Base-by-base conservation (phyloP, 2,888 invertebrate genomes). In the Bhutanitis thaidina region DNA sequence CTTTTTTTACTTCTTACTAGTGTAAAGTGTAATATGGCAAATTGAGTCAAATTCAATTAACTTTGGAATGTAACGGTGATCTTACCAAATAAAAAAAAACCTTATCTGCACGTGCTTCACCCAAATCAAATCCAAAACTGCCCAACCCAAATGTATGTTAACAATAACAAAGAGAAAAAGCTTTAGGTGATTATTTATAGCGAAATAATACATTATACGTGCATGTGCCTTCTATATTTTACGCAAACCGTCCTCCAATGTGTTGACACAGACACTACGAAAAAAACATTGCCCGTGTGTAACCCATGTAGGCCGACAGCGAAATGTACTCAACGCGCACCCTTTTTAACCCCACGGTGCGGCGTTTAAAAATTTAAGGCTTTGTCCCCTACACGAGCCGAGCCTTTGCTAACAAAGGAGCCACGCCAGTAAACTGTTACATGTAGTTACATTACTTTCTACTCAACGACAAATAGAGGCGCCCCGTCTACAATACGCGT, bases 321-420 rank as follows among this genome's bases (percentile, higher is more conserved):
- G 47, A 52, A 52, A 52, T 52, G 47, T 52, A 52, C 52, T 52
- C 47, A 47, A 43, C 52, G 52, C 43, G 54, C 51, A 54, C 57
- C 61, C 58, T 45, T 45, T 51, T 46, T 53, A 55, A 52, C 56
- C 59, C 60, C 54, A 40, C 49, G 46, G 37, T 56, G 54, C 48
- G 49, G 46, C 52, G 54, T 57, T 63, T 60, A 62, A 62, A 60
- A 60, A 60, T 63, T 60, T 52, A 63, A 56, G 54, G 53, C 58
- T 52, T 53, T 50, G 56, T 55, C 54, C 56, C 56, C 55, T 41
- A 49, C 55, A 55, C 55, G 56, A 51, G 16, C 50, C 50, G 39
- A 34, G 30, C 43, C 45, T 27, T n/a, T 34, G 40, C 29, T 43
- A 52, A 52, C 52, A 52, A 52, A 43, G 47, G 47, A 38, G 2